Conservation (phyloP, 2,888 invertebrate species). For the Aporophyla nigra region DNA sequence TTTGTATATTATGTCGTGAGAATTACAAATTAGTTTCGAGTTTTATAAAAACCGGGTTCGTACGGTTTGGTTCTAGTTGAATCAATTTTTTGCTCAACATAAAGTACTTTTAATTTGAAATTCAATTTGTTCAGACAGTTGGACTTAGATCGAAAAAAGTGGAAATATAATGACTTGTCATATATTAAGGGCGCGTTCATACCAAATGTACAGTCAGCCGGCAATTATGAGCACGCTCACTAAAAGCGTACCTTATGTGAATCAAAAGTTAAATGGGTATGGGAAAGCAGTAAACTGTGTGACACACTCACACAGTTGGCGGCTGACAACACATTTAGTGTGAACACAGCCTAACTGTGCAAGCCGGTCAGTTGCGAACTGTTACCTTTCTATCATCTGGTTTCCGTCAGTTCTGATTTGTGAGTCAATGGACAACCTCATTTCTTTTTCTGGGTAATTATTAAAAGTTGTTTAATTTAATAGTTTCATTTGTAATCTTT, state of each 20-base stretch:
- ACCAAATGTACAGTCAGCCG: neutral
- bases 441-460: neutral
- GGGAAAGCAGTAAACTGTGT: neutral
- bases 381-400: neutral
- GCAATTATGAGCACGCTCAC: neutral
- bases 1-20: neutral
- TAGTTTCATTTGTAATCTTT: neutral
- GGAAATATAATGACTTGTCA: neutral
- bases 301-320: too few relatives aligned
- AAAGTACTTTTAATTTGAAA: too few relatives aligned
- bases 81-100: too few relatives aligned
- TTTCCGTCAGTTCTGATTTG: neutral
- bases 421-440: neutral
- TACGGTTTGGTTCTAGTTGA: too few relatives aligned
- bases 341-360: neutral
- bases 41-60: neutral
- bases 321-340: neutral
- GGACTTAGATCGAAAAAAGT: neutral
- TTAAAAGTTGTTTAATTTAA: neutral
- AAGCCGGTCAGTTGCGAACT: neutral
- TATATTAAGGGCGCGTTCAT: neutral
- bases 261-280: neutral
- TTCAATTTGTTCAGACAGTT: too few relatives aligned
- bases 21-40: neutral
- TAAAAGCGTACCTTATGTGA: neutral